These are phyloP conservation scores for Fissipunctia ypsillon DNA, from an alignment of 2,888 invertebrate genomes.

Conservation along the genomic window DNA sequence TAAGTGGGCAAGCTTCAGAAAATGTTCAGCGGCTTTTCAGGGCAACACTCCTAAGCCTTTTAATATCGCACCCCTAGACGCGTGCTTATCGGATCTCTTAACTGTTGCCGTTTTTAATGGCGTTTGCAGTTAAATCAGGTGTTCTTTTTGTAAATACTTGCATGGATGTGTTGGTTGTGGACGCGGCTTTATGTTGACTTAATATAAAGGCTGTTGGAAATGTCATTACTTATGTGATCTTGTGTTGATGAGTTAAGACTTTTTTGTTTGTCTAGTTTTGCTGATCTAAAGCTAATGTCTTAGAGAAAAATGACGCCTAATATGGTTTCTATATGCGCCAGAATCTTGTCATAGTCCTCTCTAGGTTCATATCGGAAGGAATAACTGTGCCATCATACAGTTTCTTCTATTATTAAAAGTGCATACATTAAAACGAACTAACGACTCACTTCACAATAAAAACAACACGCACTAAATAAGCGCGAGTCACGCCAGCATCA, in stretches of 20 bases:
- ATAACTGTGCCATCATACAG: background rate
- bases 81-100: slow-evolving; percentile 79
- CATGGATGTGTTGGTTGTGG: background rate
- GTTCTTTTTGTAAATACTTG: slow-evolving; percentile 52
- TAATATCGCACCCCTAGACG: slow-evolving; percentile 86
- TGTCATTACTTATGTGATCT: background rate
- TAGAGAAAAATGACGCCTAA: too few relatives aligned
- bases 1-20: slow-evolving; percentile 88
- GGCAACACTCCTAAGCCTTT: slow-evolving; percentile 89
- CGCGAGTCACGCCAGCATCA: slow-evolving; percentile 77
- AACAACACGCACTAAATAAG: slow-evolving; percentile 55
- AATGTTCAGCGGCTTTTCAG: slow-evolving; percentile 89
- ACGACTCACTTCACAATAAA: slow-evolving; percentile 42
- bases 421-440: slow-evolving; percentile 22
- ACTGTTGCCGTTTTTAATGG: slow-evolving; percentile 84
- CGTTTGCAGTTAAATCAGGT: slow-evolving; percentile 73
- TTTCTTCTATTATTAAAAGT: background rate
- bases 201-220: background rate
- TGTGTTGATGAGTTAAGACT: background rate
- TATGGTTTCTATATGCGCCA: too few relatives aligned
- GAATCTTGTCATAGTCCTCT: too few relatives aligned
- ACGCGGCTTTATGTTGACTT: slow-evolving; percentile 4
- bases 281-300: too few relatives aligned
- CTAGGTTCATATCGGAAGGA: too few relatives aligned
- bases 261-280: too few relatives aligned